Base-by-base conservation (phyloP, 2,797 vertebrate species). In the Eleutherodactylus coqui region DNA sequence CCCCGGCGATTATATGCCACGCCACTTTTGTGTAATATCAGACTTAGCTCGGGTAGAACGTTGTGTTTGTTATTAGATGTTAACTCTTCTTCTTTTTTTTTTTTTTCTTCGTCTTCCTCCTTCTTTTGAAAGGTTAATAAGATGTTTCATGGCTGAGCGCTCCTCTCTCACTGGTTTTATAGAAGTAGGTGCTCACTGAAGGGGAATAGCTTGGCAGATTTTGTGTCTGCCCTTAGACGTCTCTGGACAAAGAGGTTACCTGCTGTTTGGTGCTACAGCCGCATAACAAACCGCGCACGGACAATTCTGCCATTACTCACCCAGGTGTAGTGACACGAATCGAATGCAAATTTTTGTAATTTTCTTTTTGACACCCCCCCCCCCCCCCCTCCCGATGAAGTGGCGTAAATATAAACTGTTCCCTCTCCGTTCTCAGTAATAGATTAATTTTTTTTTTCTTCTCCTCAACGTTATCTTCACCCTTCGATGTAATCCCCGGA, bases 401-500 rank as follows among this genome's bases (percentile, higher is more conserved):
- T 21, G n/a, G 14, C 72, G 70, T 32, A 69, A 38, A 69, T n/a
- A 41, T 17, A 29, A 75, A 69, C 64, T 41, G 24, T 14, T 11
- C 53, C 72, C 89, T 86, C 38, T n/a, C n/a, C n/a, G n/a, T n/a
- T n/a, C n/a, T n/a, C n/a, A n/a, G n/a, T n/a, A n/a, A n/a, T n/a
- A n/a, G n/a, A n/a, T n/a, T n/a, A n/a, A n/a, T n/a, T n/a, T n/a
- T n/a, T n/a, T n/a, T n/a, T n/a, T n/a, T n/a, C n/a, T n/a, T n/a
- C n/a, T n/a, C n/a, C n/a, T n/a, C n/a, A n/a, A n/a, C n/a, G 90
- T 91, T 90, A 75, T 90, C 89, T 84, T 86, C 90, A 90, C 91
- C 91, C 91, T 89, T 90, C 91, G 91, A 93, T 91, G 91, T 91
- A 92, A 95, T 92, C 91, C 92, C 90, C 87, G 0, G 90, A 93